A percentile compares a stretch with the other conserved stretches of the same genome.
phyloP scores from a whole-genome alignment of 2,113 vertebrate species.

The Anarrhichthys ocellatus region DNA sequence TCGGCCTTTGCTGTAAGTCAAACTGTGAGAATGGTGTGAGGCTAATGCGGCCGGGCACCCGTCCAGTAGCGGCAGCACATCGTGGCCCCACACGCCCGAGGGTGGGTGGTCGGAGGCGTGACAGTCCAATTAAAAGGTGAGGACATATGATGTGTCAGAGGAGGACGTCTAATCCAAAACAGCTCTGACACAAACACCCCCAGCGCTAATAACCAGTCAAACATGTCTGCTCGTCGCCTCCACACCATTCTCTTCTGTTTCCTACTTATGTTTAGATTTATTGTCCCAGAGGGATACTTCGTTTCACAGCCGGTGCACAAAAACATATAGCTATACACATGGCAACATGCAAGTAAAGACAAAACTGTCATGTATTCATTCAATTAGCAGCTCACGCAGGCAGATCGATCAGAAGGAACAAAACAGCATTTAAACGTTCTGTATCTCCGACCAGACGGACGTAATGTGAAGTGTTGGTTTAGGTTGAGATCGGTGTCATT shows the following conservation, averaged over 20 bases:
- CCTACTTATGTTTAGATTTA: neutral
- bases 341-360: neutral
- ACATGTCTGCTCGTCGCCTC: conserved; percentile 1
- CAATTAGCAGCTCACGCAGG: neutral
- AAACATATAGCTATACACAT: neutral
- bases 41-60: neutral
- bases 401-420: neutral
- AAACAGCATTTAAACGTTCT: too few relatives aligned
- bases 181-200: conserved; percentile 32
- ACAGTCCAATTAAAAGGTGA: conserved; percentile 71
- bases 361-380: neutral
- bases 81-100: conserved; percentile 3
- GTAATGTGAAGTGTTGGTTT: too few relatives aligned
- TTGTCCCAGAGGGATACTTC: neutral
- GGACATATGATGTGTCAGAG: conserved; percentile 58
- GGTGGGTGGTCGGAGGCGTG: conserved; percentile 29
- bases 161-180: conserved; percentile 29
- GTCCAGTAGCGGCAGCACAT: conserved; percentile 6
- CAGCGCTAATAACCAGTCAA: conserved; percentile 48
- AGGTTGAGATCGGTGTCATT: too few relatives aligned
- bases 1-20: neutral
- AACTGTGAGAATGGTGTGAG: neutral
- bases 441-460: too few relatives aligned
- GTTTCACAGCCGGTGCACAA: neutral
- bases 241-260: neutral